Percentiles rank a stretch among this genome's conserved stretches.
Conservation (phyloP, 2,113 vertebrate genomes). For the Chinchilla lanigera region DNA sequence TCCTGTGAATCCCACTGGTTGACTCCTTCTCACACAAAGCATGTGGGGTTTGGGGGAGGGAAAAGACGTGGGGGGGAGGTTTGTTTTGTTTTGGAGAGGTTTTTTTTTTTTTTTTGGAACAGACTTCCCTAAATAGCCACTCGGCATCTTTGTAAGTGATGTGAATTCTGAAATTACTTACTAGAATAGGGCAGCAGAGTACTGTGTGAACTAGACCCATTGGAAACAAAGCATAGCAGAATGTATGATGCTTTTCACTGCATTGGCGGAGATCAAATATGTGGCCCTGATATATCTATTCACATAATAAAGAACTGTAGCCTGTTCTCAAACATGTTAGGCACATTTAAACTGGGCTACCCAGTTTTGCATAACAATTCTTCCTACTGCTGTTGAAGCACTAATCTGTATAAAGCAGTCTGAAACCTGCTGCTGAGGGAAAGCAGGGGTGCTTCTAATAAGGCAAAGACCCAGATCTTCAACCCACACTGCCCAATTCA, state of each 20-base stretch:
- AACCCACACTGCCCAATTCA: constrained; percentile 30
- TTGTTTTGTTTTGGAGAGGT: constrained; percentile 80
- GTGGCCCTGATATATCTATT: constrained; percentile 53
- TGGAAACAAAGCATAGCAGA: constrained; percentile 73
- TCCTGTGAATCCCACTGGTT: constrained; percentile 84
- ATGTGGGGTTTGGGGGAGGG: constrained; percentile 68
- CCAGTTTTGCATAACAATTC: constrained; percentile 61
- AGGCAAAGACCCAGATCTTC: constrained; percentile 6
- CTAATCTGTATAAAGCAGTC: constrained; percentile 48
- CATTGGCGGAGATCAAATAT: constrained; percentile 46
- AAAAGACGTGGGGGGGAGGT: constrained; percentile 62
- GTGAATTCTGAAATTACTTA: constrained; percentile 81
- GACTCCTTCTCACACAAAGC: constrained; percentile 86
- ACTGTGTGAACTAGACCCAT: constrained; percentile 59
- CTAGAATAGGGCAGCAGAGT: constrained; percentile 70
- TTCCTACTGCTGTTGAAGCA: constrained; percentile 55
- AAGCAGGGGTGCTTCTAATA: constrained; percentile 30
- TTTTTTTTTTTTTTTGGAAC: constrained; percentile 60
- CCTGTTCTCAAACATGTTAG: constrained; percentile 60
- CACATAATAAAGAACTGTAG: constrained; percentile 28
- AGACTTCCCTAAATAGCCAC: constrained; percentile 78
- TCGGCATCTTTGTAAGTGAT: constrained; percentile 80
- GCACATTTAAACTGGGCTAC: constrained; percentile 49
- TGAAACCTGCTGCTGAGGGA: background rate
- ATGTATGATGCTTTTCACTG: constrained; percentile 54